These are phyloP conservation scores for Grallaria varia DNA, from an alignment of 2,113 vertebrate genomes.

Conservation along the genomic window DNA sequence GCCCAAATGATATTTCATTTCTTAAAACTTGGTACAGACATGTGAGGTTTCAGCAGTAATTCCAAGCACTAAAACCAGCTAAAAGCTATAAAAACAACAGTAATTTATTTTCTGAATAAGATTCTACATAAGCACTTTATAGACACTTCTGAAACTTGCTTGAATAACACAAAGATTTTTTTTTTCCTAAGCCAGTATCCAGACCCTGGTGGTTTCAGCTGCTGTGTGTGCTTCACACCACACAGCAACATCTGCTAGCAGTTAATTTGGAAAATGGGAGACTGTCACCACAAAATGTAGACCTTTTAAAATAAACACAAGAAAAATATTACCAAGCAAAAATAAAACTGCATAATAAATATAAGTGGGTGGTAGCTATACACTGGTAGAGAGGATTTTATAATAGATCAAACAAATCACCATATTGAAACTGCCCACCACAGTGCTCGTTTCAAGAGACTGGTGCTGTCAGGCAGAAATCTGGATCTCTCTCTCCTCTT, in stretches of 20 bases:
- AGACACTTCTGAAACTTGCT: conserved; percentile 39
- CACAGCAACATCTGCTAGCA: conserved; percentile 75
- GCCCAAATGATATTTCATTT: background rate
- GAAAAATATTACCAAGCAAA: conserved; percentile 70
- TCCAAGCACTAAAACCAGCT: conserved; percentile 10
- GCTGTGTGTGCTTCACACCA: conserved; percentile 56
- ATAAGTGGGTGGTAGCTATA: conserved; percentile 37
- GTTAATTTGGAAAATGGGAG: conserved; percentile 78
- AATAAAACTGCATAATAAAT: conserved; percentile 52
- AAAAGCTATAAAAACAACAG: conserved; percentile 21
- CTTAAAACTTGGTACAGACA: background rate
- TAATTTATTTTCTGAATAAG: conserved; percentile 55
- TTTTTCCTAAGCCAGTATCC: conserved; percentile 25
- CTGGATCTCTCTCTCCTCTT: background rate
- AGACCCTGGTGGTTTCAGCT: conserved; percentile 50
- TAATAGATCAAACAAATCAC: conserved; percentile 18
- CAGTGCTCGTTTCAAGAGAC: background rate
- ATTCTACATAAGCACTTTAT: conserved; percentile 24
- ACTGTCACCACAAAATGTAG: conserved; percentile 72
- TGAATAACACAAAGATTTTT: conserved; percentile 36
- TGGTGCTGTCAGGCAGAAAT: background rate
- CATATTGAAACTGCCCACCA: background rate
- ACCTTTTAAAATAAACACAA: conserved; percentile 72
- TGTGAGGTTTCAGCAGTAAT: conserved; percentile 41
- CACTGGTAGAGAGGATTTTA: background rate